A percentile compares a stretch with the other conserved stretches of the same genome.
Conservation (phyloP, 92 coral and sea anemone genomes). For the Palythoa grandis region DNA sequence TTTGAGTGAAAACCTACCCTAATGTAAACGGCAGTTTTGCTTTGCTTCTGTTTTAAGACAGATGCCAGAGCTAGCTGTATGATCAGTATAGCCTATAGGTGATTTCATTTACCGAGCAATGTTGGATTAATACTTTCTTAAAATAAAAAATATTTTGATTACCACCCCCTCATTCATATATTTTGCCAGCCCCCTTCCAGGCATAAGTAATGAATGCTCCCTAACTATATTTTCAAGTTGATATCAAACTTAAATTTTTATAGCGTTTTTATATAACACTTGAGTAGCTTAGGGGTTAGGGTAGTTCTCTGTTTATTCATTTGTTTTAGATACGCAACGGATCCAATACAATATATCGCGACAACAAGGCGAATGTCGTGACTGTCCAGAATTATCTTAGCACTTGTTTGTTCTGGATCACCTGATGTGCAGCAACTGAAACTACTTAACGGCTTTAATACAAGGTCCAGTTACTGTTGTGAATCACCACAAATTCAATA, state of each 20-base stretch:
- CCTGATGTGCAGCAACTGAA: not conserved
- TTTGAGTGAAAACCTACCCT: no score
- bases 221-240: not conserved
- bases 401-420: not conserved
- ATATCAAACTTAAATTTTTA: not conserved
- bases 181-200: no score
- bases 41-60: no score
- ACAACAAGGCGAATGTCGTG: not conserved
- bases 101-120: no score
- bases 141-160: no score
- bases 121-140: no score
- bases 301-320: constrained; percentile 1
- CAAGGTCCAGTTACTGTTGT: not conserved
- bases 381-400: not conserved
- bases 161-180: no score
- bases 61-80: no score
- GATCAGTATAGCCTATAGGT: no score
- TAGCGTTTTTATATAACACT: not conserved
- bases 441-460: constrained; percentile 17
- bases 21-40: no score
- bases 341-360: not conserved
- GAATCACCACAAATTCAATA: constrained; percentile 28
- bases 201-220: no score
- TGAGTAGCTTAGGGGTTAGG: not conserved
- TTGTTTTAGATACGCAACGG: not conserved